Evolutionary conservation across 2,888 invertebrate species (phyloP), one percentile per base, ranked within the genome.

Genomic region (Tanytarsus gracilentus): DNA sequence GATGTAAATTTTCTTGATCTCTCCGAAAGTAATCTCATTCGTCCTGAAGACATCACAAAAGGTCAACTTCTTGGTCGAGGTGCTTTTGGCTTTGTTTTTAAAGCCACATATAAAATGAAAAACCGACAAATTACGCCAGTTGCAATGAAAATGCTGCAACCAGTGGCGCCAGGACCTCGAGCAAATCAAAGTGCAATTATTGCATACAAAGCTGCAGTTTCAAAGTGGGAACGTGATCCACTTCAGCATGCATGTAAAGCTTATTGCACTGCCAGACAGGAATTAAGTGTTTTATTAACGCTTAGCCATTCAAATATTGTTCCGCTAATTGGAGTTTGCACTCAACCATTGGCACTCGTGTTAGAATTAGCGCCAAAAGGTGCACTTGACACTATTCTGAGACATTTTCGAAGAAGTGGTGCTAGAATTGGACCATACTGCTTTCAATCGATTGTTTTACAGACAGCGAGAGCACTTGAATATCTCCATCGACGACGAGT

Each of bases 41-140:
- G 85, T 64, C 83, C 88, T 63, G 89, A 91, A 62, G 84, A 86
- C 66, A 82, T 99, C 3, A 81, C 84, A 48, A 79, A 88, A 62
- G 85, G 85, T 0, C 78, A 82, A 0, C 74, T 90, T 55, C 78
- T 94, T 30, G 98, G 98, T 0, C 83, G 96, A n/a, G 99, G 99
- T 2, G 96, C 97, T 0, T 99, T 98, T 77, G 98, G 98, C 2
- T 95, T 97, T 66, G 99, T 99, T 7, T 93, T 94, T 71, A 82
- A 86, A 67, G 93, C 88, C 1, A 78, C 78, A 4, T 87, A 85
- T 71, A 82, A 82, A 64, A 70, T 79, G 49, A 75, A 80, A 48
- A 77, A 78, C 7, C 77, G 79, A 56, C 72, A 75, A 2, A 77
- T 78, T 61, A 77, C 80, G 18, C 82, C 86, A 62, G 89, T 96